phyloP scores from a whole-genome alignment of 2,888 invertebrate genomes.

The Eueremaeus valkanovi region DNA sequence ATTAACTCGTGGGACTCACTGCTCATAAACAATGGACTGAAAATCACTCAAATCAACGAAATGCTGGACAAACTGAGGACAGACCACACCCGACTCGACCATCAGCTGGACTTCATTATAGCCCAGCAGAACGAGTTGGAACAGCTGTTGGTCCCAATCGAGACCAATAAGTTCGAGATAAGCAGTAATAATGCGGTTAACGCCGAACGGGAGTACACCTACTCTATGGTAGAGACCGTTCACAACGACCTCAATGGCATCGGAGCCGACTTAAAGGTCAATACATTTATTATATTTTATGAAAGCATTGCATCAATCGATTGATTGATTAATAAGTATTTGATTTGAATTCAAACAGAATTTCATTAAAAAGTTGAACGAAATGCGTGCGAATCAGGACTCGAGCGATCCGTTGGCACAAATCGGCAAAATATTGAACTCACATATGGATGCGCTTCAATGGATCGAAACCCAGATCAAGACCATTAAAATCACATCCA shows the following conservation, averaged over 20 bases:
- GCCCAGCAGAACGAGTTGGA: constrained; percentile 90
- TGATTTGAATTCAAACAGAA: constrained; percentile 43
- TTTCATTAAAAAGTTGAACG: constrained; percentile 50
- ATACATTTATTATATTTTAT: too few species aligned
- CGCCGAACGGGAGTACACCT: constrained; percentile 84
- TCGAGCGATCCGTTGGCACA: constrained; percentile 67
- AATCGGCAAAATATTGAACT: constrained; percentile 87
- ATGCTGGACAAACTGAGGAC: constrained; percentile 71
- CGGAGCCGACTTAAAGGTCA: constrained; percentile 82
- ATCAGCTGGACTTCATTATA: constrained; percentile 86
- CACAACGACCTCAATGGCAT: constrained; percentile 89
- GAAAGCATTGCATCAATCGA: too few species aligned
- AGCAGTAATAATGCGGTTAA: constrained; percentile 60
- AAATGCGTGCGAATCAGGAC: constrained; percentile 37
- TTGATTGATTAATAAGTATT: constrained; percentile 21
- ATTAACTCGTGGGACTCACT: constrained; percentile 93
- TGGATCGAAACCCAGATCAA: constrained; percentile 86
- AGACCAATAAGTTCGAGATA: constrained; percentile 59
- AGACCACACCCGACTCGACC: constrained; percentile 60
- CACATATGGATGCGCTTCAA: constrained; percentile 91
- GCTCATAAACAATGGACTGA: constrained; percentile 76
- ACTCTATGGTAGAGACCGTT: constrained; percentile 79
- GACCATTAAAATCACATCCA: constrained; percentile 56
- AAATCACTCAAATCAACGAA: constrained; percentile 78
- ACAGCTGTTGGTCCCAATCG: constrained; percentile 76